phyloP scores from a whole-genome alignment of 2,888 invertebrate species.

The Stratiomys singularior region DNA sequence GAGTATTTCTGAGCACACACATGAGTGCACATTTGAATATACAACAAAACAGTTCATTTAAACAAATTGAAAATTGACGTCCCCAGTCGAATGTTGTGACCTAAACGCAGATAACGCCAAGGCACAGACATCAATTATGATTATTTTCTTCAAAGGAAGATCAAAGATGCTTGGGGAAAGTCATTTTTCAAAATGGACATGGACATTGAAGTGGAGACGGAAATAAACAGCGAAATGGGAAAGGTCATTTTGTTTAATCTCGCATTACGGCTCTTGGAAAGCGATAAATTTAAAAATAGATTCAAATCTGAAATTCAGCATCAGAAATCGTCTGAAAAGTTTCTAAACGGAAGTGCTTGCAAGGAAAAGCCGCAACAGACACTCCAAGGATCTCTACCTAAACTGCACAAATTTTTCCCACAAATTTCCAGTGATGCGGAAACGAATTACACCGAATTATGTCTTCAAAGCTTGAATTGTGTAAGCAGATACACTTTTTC shows the following conservation, averaged over 20 bases:
- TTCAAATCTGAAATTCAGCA: background rate
- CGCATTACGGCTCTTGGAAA: background rate
- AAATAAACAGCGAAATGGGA: background rate
- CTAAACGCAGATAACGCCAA: background rate
- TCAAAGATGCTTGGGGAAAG: background rate
- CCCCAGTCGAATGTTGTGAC: background rate
- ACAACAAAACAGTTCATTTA: background rate
- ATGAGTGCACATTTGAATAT: too few species aligned
- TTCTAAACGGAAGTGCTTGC: too few species aligned
- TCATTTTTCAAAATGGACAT: background rate
- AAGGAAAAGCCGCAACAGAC: too few species aligned
- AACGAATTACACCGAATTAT: too few species aligned
- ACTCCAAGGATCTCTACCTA: too few species aligned
- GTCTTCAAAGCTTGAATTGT: background rate
- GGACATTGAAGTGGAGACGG: too few species aligned
- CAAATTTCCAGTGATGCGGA: too few species aligned
- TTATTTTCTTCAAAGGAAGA: background rate
- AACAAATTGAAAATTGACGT: constrained; percentile 8
- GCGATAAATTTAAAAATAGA: background rate
- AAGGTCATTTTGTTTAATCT: constrained; percentile 1
- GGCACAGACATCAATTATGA: background rate
- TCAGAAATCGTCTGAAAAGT: too few species aligned
- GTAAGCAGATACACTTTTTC: background rate
- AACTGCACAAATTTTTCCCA: too few species aligned
- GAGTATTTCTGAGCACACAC: too few species aligned